phyloP scores from a whole-genome alignment of 2,113 vertebrate species.

The Sakesphorus luctuosus region DNA sequence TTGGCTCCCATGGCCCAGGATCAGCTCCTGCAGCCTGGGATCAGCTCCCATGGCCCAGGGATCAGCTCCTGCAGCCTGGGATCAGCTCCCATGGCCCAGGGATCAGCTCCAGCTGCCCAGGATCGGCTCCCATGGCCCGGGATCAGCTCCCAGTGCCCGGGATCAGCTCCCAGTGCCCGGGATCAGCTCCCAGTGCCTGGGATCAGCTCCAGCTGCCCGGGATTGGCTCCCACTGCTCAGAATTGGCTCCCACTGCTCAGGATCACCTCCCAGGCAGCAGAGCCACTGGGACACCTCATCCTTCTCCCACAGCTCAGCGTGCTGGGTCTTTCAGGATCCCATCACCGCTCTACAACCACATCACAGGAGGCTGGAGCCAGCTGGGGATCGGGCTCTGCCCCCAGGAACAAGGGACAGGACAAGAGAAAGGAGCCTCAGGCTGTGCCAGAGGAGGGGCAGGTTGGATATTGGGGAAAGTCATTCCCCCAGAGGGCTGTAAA shows the following conservation, averaged over 20 bases:
- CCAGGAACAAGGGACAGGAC: not conserved
- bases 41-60: not conserved
- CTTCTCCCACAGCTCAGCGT: not conserved
- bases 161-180: too few relatives aligned
- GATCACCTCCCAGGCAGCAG: not conserved
- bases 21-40: not conserved
- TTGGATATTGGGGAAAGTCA: not conserved
- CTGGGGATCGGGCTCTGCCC: not conserved
- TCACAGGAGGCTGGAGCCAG: not conserved
- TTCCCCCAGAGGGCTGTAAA: accelerated
- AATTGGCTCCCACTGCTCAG: not conserved
- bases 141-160: too few relatives aligned
- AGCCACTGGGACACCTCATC: not conserved
- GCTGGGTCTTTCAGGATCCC: not conserved
- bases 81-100: not conserved
- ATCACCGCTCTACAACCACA: not conserved
- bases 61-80: not conserved
- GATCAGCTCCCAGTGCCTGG: not conserved
- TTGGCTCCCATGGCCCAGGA: too few relatives aligned
- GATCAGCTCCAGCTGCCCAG: too few relatives aligned
- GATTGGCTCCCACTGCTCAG: too few relatives aligned
- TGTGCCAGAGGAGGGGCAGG: not conserved
- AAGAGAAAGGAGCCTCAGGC: not conserved
- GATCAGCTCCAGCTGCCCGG: not conserved
- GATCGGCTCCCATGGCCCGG: not conserved